Evolutionary conservation across 1,140 invertebrate genomes (phyloP), one percentile per base, ranked within the genome.

Genomic region (Sycobia sp.): DNA sequence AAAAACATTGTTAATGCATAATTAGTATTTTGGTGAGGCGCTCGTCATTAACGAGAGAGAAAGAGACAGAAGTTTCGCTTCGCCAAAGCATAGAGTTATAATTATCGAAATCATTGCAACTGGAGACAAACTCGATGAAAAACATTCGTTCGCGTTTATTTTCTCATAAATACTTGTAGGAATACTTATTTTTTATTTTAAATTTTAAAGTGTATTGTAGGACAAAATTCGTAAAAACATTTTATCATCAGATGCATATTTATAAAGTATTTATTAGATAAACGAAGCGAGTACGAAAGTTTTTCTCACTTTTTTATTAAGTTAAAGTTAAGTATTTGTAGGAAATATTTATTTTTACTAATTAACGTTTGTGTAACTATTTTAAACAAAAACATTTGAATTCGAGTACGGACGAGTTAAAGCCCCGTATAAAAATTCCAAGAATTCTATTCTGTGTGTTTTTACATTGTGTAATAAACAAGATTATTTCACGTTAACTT

Each of bases 61-160:
- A 65, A 65, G 54, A 58, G 55, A 65, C 49, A 65, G 47, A 58
- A 38, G 47, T 47, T 65, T 58, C 38, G 60, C 51, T 47, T 62
- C 60, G 50, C 43, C 60, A 54, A 62, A 62, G 44, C 18, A 49
- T 56, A 62, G 41, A 54, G 41, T 62, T 62, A 62, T n/a, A n/a
- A n/a, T 56, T 56, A 25, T 62, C 44, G 34, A 20, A 47, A 54
- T 47, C 60, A 41, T 62, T 55, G 41, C 14, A 49, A 38, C 34
- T 47, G 23, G 53, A 53, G 20, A 23, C n/a, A 20, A 25, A 39
- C 32, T 41, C 32, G 34, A 14, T 23, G 43, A 62, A 49, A 56
- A 63, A 49, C 9, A 23, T 55, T 50, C 53, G 11, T 56, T 49
- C 27, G 36, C 44, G 11, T 46, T 62, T 62, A 25, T 25, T 51